Percentiles rank a stretch among this genome's conserved stretches.
Evolutionary conservation across 2,888 invertebrate species (phyloP).

Genomic region (Eupithecia subumbrata): DNA sequence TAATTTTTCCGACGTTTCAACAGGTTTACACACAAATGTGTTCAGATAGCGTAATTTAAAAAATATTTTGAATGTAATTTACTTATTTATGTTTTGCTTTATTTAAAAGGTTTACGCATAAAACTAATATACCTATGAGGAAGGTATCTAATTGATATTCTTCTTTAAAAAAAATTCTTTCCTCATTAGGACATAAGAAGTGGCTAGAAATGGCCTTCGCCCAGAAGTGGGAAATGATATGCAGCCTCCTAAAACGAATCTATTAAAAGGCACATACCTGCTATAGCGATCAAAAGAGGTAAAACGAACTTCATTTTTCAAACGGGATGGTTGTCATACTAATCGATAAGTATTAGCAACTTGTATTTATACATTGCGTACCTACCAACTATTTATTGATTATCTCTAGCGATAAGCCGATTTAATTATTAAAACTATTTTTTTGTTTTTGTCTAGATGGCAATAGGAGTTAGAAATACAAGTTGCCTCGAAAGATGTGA

Average conservation of each 20-base stretch:
- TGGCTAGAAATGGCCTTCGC: neutral
- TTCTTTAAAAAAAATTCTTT: too few relatives aligned
- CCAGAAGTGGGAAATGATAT: neutral
- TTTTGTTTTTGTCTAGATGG: neutral
- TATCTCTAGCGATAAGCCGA: constrained; percentile 28
- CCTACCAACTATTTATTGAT: constrained; percentile 12
- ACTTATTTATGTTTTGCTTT: too few relatives aligned
- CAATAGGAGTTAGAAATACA: neutral
- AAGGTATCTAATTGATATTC: too few relatives aligned
- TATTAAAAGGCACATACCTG: constrained; percentile 49
- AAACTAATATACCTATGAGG: too few relatives aligned
- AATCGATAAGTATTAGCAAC: neutral
- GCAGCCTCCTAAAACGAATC: neutral
- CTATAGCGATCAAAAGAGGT: constrained; percentile 55
- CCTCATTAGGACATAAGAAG: neutral
- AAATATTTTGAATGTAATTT: too few relatives aligned
- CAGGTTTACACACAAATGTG: too few relatives aligned
- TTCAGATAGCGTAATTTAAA: too few relatives aligned
- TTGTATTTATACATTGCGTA: constrained; percentile 30
- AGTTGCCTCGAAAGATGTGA: too few relatives aligned
- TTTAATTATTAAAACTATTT: neutral
- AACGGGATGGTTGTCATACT: constrained; percentile 30
- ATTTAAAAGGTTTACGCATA: too few relatives aligned
- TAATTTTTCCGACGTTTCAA: too few relatives aligned
- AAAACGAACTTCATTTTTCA: constrained; percentile 55